Evolutionary conservation across 2,888 invertebrate species (phyloP).

Genomic region (Thera britannica): DNA sequence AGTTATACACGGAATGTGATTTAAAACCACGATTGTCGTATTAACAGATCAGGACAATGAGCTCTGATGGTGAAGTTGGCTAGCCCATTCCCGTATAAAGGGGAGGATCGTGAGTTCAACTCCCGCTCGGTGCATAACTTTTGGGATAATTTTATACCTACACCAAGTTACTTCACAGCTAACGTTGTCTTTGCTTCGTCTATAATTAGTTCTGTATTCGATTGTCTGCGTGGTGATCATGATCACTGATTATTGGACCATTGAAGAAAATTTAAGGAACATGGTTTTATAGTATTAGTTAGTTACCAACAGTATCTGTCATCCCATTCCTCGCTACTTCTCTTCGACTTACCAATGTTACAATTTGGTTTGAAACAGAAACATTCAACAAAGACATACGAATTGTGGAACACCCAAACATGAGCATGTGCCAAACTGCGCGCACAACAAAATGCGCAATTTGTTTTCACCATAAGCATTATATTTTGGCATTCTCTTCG

Average conservation of each 20-base stretch:
- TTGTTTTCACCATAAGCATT: neutral
- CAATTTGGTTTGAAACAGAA: too few relatives aligned
- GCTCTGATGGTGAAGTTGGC: too few relatives aligned
- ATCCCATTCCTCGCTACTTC: neutral
- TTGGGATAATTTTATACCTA: too few relatives aligned
- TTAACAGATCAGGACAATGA: too few relatives aligned
- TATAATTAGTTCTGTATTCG: neutral
- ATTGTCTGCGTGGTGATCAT: too few relatives aligned
- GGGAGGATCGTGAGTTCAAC: too few relatives aligned
- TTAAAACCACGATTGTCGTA: too few relatives aligned
- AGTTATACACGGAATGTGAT: too few relatives aligned
- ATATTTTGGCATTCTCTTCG: neutral
- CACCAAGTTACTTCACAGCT: neutral
- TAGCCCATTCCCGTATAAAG: too few relatives aligned
- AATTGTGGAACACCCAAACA: neutral
- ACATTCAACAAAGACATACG: neutral
- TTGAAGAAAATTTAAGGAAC: too few relatives aligned
- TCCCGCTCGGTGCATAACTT: too few relatives aligned
- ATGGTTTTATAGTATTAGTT: neutral
- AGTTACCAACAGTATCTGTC: neutral
- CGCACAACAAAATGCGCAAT: neutral
- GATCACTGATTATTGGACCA: too few relatives aligned
- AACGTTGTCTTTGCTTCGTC: slow-evolving; percentile 7
- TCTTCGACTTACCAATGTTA: neutral
- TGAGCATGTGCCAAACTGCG: neutral